Conservation (phyloP, 1,140 invertebrate species). For the Phenacoccus solenopsis region DNA sequence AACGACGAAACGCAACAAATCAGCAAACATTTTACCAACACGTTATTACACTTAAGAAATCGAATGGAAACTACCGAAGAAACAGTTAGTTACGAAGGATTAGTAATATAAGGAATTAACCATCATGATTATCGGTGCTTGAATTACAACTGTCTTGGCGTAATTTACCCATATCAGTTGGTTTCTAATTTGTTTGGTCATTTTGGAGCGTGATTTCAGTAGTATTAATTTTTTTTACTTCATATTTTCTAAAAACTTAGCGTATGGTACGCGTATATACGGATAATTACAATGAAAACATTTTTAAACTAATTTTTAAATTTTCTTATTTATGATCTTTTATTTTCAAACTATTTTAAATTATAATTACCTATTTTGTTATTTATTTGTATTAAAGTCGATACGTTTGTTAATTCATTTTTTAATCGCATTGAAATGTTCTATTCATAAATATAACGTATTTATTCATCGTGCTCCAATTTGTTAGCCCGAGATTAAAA, state of each 20-base stretch:
- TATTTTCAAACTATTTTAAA: neutral
- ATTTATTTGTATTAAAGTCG: neutral
- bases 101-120: neutral
- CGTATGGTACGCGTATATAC: neutral
- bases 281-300: neutral
- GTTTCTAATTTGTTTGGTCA: too few species aligned
- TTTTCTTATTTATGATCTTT: neutral
- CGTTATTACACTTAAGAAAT: constrained; percentile 56
- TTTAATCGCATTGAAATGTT: neutral
- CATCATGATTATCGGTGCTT: too few species aligned
- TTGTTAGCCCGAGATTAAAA: too few species aligned
- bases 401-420: neutral
- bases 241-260: too few species aligned
- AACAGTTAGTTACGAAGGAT: neutral
- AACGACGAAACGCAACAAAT: constrained; percentile 94
- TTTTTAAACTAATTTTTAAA: too few species aligned
- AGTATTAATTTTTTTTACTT: too few species aligned
- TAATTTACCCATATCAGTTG: too few species aligned
- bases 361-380: neutral
- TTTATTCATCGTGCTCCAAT: too few species aligned
- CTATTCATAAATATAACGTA: too few species aligned
- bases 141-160: too few species aligned
- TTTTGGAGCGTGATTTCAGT: too few species aligned
- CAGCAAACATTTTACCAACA: constrained; percentile 84
- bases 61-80: constrained; percentile 42